phyloP scores from a whole-genome alignment of 2,797 vertebrate genomes.

The Thalassophryne amazonica region DNA sequence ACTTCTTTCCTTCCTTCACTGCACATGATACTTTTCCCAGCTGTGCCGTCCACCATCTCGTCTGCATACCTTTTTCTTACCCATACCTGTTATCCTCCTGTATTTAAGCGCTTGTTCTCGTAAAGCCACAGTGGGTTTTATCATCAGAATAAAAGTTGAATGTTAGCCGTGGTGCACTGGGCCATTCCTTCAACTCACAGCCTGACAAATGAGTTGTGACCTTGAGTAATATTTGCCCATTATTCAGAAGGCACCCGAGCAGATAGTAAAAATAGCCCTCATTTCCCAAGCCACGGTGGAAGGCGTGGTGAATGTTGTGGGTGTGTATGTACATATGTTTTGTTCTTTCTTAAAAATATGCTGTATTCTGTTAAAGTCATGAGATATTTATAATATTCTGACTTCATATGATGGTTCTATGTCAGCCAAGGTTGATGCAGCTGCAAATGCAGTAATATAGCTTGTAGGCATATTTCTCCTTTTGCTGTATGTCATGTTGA shows the following conservation, averaged over 20 bases:
- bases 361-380: conserved; percentile 2
- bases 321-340: conserved; percentile 13
- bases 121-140: conserved; percentile 72
- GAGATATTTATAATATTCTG: conserved; percentile 1
- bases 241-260: conserved; percentile 78
- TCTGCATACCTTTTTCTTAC: conserved; percentile 33
- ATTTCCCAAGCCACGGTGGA: conserved; percentile 65
- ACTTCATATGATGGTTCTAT: background rate
- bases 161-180: conserved; percentile 66
- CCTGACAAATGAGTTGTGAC: conserved; percentile 81
- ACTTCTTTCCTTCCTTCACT: conserved; percentile 2
- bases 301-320: conserved; percentile 18
- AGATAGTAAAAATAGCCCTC: conserved; percentile 82
- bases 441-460: background rate
- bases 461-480: background rate
- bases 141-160: conserved; percentile 68
- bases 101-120: conserved; percentile 64
- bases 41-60: conserved; percentile 28
- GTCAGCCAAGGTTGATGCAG: background rate
- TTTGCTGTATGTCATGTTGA: background rate
- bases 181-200: conserved; percentile 71
- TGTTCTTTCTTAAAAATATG: background rate
- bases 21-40: conserved; percentile 34
- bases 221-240: conserved; percentile 80
- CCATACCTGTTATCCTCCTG: conserved; percentile 52